Evolutionary conservation across 30 jellyfish, hydroid and myxozoan genomes (phyloP), one percentile per base, ranked within the genome.

Genomic region (Aurelia coerulea): DNA sequence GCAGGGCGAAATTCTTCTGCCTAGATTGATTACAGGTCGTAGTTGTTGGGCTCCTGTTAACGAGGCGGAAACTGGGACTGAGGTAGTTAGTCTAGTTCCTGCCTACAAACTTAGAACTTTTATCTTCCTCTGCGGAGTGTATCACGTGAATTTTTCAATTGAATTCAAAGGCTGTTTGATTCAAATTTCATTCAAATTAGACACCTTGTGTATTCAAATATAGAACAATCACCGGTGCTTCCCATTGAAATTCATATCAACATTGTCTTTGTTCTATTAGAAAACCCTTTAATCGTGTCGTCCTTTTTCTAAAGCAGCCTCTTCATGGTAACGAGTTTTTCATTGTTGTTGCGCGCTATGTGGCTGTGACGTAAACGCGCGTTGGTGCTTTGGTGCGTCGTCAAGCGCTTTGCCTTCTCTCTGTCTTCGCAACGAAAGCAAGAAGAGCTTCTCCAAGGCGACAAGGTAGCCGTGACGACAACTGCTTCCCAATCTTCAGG

Each of bases 391-490:
- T 69, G 46, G 81, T 58, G 86, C 92, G 92, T 83, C 92, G 92
- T 83, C 81, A 83, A 83, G 92, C 88, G 88, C 86, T 59, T 73
- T 71, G 80, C 92, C 83, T 73, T 68, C 86, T 74, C 86, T 83
- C 92, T 83, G 92, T 83, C 86, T 83, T 83, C 92, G 86, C 92
- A 83, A 83, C 92, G 86, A 73, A 79, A 80, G 91, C 88, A 86
- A 83, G 90, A 89, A 87, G 91, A 78, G 80, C 73, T 95, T 95
- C 99, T 91, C 99, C 99, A 90, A 90, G 99, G 99, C 97, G 98
- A 95, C 97, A 86, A 89, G 91, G 99, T 95, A 95, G 97, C 92
- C 99, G 92, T 90, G 99, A 96, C 94, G 99, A 95, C 99, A 90
- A 89, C 87, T 90, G 95, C 99, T 87, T 90, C 76, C 89, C 87